Evolutionary conservation across 2,888 invertebrate genomes (phyloP).

Genomic region (Patella depressa): DNA sequence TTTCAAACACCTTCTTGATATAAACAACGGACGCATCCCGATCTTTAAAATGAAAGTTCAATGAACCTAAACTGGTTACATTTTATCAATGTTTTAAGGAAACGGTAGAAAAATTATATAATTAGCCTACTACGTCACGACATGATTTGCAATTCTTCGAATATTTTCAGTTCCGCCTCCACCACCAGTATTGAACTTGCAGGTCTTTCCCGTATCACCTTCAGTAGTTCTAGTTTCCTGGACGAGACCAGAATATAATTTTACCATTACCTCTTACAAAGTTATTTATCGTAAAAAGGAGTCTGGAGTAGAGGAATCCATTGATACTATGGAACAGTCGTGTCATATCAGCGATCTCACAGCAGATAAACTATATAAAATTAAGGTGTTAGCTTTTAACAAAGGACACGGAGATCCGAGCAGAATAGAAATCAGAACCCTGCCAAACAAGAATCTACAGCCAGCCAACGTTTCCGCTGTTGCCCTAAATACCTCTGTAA

Average conservation of each 20-base stretch:
- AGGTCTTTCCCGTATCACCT: constrained; percentile 35
- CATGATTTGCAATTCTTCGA: no score
- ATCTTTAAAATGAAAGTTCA: no score
- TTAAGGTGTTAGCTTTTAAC: constrained; percentile 23
- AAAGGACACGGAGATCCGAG: not conserved
- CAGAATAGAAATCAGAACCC: constrained; percentile 27
- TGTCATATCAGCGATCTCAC: constrained; percentile 19
- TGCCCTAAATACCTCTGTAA: constrained; percentile 34
- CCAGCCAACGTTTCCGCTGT: constrained; percentile 36
- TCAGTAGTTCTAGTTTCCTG: constrained; percentile 32
- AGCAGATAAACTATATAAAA: constrained; percentile 21
- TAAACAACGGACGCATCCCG: no score
- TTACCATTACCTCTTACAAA: constrained; percentile 33
- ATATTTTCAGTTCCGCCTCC: constrained; percentile 30
- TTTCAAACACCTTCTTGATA: no score
- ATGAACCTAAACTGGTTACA: no score
- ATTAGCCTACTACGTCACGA: no score
- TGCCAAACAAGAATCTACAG: constrained; percentile 32
- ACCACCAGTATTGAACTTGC: constrained; percentile 32
- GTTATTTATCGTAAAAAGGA: constrained; percentile 22
- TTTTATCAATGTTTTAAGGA: no score
- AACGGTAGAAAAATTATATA: no score
- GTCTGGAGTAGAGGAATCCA: not conserved
- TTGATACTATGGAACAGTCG: constrained; percentile 19
- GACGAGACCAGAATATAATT: constrained; percentile 37